Percentiles rank a stretch among this genome's conserved stretches.
phyloP scores from a whole-genome alignment of 1,140 invertebrate genomes.

The Eurytemora carolleeae region DNA sequence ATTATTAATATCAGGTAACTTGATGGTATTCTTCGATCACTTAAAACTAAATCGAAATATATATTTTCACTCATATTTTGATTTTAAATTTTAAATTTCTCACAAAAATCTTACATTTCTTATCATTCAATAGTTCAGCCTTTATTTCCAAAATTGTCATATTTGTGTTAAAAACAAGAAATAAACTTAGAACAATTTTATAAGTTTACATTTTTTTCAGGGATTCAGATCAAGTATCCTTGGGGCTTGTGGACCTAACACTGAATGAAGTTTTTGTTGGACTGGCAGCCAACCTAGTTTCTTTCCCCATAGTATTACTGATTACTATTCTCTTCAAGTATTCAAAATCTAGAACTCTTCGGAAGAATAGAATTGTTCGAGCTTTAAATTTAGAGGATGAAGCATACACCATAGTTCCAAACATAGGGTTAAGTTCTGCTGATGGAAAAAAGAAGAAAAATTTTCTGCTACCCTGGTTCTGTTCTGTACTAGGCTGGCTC shows the following conservation, averaged over 20 bases:
- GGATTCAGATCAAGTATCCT: conserved; percentile 5
- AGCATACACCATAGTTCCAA: neutral
- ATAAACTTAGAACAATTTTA: neutral
- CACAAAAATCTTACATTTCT: no score
- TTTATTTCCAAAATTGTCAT: no score
- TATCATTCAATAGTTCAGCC: no score
- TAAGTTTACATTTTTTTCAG: neutral
- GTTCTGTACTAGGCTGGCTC: conserved; percentile 30
- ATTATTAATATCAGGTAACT: no score
- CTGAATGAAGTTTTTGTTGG: conserved; percentile 23
- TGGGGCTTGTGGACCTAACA: conserved; percentile 15
- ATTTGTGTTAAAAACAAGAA: no score
- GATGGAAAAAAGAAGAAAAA: conserved; percentile 1
- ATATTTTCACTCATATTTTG: no score
- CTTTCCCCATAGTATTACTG: conserved; percentile 34
- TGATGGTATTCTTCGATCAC: no score
- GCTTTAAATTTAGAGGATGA: conserved; percentile 14
- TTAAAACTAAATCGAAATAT: no score
- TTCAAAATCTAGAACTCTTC: conserved; percentile 17
- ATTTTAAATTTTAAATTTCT: no score
- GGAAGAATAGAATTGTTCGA: conserved; percentile 18
- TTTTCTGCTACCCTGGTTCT: conserved; percentile 30
- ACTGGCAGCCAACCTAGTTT: conserved; percentile 26
- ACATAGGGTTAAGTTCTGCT: neutral
- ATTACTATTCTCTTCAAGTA: conserved; percentile 26